These are phyloP conservation scores for Ursus arctos DNA, from an alignment of 2,113 vertebrate species.

Conservation along the genomic window DNA sequence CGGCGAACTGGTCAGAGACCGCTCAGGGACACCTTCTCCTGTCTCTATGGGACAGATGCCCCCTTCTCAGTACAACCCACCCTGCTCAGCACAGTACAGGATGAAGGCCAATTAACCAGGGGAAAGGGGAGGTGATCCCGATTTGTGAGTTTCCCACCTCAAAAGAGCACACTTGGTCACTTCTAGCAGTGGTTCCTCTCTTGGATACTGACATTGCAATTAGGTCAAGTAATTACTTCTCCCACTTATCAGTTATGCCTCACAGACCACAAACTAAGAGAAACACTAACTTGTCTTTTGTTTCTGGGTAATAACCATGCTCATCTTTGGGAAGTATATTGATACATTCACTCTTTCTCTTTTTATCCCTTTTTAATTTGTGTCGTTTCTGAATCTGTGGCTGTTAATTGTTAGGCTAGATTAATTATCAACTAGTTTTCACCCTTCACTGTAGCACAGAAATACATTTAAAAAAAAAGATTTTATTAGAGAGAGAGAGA, in stretches of 20 bases:
- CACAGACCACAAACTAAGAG: not conserved
- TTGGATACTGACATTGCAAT: not conserved
- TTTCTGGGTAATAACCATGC: not conserved
- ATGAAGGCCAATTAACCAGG: fast-evolving
- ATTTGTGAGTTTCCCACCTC: not conserved
- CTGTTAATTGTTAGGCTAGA: not conserved
- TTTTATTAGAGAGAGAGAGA: not conserved
- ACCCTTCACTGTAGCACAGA: not conserved
- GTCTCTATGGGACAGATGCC: fast-evolving
- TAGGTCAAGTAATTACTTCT: not conserved
- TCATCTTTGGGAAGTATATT: not conserved
- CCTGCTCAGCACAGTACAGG: not conserved
- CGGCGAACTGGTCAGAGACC: not conserved
- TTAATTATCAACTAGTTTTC: not conserved
- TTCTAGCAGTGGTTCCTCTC: not conserved
- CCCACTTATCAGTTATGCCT: not conserved
- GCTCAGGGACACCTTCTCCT: not conserved
- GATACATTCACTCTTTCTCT: not conserved
- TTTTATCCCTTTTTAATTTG: not conserved
- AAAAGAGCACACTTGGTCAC: not conserved
- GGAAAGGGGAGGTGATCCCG: no score
- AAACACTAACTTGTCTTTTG: not conserved
- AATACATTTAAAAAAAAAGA: not conserved
- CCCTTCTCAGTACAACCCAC: not conserved
- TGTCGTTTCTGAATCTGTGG: not conserved